Evolutionary conservation across 2,797 vertebrate genomes (phyloP).

Genomic region (Somateria mollissima): DNA sequence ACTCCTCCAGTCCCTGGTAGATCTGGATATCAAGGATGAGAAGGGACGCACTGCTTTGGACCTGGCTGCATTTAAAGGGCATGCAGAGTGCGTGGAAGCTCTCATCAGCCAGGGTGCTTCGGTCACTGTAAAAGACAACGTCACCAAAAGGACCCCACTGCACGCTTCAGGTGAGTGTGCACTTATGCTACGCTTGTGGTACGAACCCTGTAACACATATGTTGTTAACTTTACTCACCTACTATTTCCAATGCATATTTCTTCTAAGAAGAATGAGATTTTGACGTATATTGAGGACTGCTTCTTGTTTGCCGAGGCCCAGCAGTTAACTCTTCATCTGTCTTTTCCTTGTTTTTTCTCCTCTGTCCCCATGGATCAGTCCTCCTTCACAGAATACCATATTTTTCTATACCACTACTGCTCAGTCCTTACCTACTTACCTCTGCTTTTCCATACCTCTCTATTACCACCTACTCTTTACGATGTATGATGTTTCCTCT

Average conservation of each 20-base stretch:
- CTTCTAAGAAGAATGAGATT: background rate
- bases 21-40: slow-evolving; percentile 92
- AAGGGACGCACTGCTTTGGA: slow-evolving; percentile 90
- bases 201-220: background rate
- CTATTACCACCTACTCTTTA: background rate
- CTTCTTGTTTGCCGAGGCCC: background rate
- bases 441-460: background rate
- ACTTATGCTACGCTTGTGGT: background rate
- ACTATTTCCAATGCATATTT: rapidly evolving
- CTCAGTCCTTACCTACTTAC: background rate
- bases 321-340: background rate
- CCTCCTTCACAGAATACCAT: background rate
- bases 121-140: slow-evolving; percentile 84
- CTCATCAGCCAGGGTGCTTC: slow-evolving; percentile 93
- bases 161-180: slow-evolving; percentile 90
- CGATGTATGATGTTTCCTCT: background rate
- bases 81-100: slow-evolving; percentile 90
- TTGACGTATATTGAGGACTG: background rate
- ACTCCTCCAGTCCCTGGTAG: slow-evolving; percentile 87
- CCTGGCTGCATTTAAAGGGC: slow-evolving; percentile 90
- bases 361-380: background rate
- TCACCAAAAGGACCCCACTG: slow-evolving; percentile 87
- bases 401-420: background rate
- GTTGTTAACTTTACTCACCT: background rate
- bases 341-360: background rate